phyloP scores from a whole-genome alignment of 2,888 invertebrate species.

The Ichneumon xanthorius region DNA sequence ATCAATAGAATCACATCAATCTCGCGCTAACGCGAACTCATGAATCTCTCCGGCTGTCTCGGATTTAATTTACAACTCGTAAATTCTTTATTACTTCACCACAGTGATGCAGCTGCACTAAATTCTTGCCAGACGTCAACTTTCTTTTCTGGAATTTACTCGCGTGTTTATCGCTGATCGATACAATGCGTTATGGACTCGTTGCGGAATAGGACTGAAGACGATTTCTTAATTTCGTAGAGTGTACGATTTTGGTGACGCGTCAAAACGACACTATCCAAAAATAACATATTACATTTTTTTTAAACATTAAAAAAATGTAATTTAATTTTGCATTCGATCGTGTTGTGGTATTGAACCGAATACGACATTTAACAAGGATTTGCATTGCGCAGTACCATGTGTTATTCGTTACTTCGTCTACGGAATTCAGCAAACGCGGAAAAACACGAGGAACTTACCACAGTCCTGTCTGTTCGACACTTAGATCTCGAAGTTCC shows the following conservation, averaged over 20 bases:
- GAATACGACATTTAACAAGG: no score
- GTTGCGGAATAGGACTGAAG: neutral
- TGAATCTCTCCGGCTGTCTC: slow-evolving; percentile 4
- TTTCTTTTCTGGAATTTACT: slow-evolving; percentile 22
- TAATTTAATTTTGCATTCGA: no score
- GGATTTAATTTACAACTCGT: slow-evolving; percentile 3
- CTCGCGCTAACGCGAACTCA: slow-evolving; percentile 33
- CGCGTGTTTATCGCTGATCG: neutral
- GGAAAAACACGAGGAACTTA: neutral
- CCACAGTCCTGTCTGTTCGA: neutral
- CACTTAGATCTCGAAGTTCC: neutral
- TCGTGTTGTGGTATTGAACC: no score
- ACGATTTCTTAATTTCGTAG: neutral
- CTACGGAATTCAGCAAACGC: slow-evolving; percentile 15
- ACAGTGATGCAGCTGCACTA: neutral
- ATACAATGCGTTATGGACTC: neutral
- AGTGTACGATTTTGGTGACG: no score
- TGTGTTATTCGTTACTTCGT: neutral
- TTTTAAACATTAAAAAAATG: neutral
- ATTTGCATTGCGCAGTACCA: no score
- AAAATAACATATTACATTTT: no score
- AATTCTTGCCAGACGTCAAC: neutral
- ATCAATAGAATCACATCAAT: slow-evolving; percentile 33
- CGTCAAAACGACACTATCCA: no score
- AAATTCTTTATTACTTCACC: slow-evolving; percentile 20